Evolutionary conservation across 2,888 invertebrate species (phyloP).

Genomic region (Adelognathus sp.): DNA sequence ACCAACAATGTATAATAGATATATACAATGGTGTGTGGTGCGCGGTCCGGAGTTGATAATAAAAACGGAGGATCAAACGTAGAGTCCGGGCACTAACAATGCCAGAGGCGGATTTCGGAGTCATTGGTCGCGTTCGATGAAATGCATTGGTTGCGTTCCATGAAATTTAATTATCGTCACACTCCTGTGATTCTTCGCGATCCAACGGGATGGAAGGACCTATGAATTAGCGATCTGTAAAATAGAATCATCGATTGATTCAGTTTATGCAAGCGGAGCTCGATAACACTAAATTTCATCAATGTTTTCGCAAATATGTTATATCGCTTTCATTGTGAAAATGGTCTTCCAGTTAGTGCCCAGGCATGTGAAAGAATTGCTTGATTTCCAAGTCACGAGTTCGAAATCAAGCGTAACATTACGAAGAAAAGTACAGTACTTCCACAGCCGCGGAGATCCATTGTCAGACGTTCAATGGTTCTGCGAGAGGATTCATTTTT

Average conservation of each 20-base stretch:
- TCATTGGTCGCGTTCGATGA: too few relatives aligned
- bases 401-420: not conserved
- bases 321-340: too few relatives aligned
- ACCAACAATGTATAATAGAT: not conserved
- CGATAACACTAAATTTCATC: too few relatives aligned
- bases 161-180: not conserved
- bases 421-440: not conserved
- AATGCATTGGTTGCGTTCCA: not conserved
- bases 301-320: too few relatives aligned
- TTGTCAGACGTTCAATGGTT: slow-evolving; percentile 1
- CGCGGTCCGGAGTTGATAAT: not conserved
- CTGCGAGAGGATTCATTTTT: slow-evolving; percentile 1
- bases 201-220: not conserved
- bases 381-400: too few relatives aligned
- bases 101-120: not conserved
- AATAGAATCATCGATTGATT: not conserved
- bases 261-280: not conserved
- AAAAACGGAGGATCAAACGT: not conserved
- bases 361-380: too few relatives aligned
- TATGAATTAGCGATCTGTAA: too few relatives aligned
- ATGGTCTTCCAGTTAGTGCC: too few relatives aligned
- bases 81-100: not conserved
- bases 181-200: not conserved
- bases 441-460: not conserved
- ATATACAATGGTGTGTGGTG: not conserved